Base-by-base conservation (phyloP, 2,797 vertebrate species). In the Tachyglossus aculeatus region DNA sequence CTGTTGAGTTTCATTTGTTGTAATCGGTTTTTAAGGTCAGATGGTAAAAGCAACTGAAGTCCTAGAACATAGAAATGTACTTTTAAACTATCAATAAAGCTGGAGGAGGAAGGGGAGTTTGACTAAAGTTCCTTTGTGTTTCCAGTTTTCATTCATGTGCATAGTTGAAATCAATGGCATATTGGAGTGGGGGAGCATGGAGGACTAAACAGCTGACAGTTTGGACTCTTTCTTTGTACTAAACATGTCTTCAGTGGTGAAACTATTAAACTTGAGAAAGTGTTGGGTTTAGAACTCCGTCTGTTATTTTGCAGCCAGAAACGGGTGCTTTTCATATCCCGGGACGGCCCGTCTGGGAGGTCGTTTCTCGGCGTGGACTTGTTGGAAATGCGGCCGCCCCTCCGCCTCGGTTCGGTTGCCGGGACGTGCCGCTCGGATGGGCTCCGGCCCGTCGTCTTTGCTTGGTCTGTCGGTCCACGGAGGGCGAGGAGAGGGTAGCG, bases 1-100 rank as follows among this genome's bases (percentile, higher is more conserved):
- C 95, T 97, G 94, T 96, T 94, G 95, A 96, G 96, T 96, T 97
- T 97, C 95, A 97, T 98, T 98, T 98, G 96, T 96, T 98, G 96
- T 98, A 96, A 96, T 98, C 95, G 94, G 96, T 98, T 99, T 98
- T 98, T 97, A 97, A 84, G 97, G 97, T 96, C 95, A 91, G 95
- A 98, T 96, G 96, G 95, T 96, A 96, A 97, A 95, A 96, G 96
- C 96, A 97, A 95, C 96, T 96, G 95, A 97, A 97, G 96, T 98
- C 95, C 94, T 98, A 96, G 96, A 97, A 95, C 92, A 97, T 96
- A 98, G 96, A 96, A 93, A 95, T 99, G 97, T 99, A 98, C 98
- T 98, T 99, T 98, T 99, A 99, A 99, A 98, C 96, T 98, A 96
- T 98, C 97, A 99, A 99, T 99, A 99, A 99, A 98, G 95, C 94